Conservation (phyloP, 2,888 invertebrate genomes). For the Griposia aprilina region DNA sequence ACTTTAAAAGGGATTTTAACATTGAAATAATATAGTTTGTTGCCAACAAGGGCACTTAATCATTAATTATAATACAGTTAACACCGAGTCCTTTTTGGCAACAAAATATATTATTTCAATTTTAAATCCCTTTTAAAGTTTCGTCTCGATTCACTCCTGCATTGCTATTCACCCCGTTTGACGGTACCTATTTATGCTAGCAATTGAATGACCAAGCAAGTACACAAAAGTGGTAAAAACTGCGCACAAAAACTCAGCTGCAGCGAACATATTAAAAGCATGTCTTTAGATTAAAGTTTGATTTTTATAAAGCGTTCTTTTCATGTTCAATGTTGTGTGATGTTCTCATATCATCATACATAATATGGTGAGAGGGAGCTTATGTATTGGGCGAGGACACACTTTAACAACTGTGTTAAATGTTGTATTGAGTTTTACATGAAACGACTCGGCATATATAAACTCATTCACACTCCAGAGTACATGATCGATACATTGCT, state of each 20-base stretch:
- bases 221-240: not conserved
- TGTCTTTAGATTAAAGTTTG: slow-evolving; percentile 46
- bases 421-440: slow-evolving; percentile 75
- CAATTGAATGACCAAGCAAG: not conserved
- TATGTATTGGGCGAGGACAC: slow-evolving; percentile 72
- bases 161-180: no score
- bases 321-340: slow-evolving; percentile 73
- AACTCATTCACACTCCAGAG: slow-evolving; percentile 71
- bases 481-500: slow-evolving; percentile 48
- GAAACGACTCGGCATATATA: slow-evolving; percentile 74
- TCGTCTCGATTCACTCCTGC: no score
- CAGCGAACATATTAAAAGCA: slow-evolving; percentile 51
- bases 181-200: not conserved
- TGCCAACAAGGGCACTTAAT: no score
- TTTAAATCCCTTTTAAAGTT: no score
- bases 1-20: no score
- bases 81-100: no score
- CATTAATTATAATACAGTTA: no score
- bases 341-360: slow-evolving; percentile 76
- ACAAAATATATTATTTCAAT: no score
- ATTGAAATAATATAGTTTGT: no score
- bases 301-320: slow-evolving; percentile 37
- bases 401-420: slow-evolving; percentile 56
- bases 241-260: not conserved
- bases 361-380: slow-evolving; percentile 80